Evolutionary conservation across 2,797 vertebrate genomes (phyloP).

Genomic region (Manis pentadactyla): DNA sequence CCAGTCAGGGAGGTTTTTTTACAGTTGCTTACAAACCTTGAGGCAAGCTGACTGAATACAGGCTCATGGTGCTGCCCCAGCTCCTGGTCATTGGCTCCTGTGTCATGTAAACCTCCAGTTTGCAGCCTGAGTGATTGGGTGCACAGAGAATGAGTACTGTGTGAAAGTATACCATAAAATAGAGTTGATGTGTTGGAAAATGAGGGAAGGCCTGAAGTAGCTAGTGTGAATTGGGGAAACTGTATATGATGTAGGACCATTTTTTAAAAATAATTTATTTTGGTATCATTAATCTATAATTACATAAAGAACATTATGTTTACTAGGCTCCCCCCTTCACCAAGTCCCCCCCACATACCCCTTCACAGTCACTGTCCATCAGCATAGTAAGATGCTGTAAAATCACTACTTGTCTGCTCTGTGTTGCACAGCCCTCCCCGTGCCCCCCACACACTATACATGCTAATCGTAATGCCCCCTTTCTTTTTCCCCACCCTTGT

Average conservation of each 20-base stretch:
- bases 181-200: background rate
- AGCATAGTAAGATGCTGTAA: no score
- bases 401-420: no score
- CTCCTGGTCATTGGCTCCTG: background rate
- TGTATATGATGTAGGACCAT: background rate
- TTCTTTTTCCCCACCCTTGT: no score
- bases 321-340: no score
- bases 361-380: no score
- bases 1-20: slow-evolving; percentile 21
- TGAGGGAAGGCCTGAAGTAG: background rate
- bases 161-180: background rate
- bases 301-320: no score
- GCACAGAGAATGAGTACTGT: background rate
- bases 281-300: no score
- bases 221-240: background rate
- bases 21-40: background rate
- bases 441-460: no score
- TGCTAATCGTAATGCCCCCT: no score
- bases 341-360: no score
- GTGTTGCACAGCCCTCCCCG: no score
- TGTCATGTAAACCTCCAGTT: background rate
- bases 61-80: background rate
- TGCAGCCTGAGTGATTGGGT: background rate
- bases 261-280: no score
- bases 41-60: background rate